These are phyloP conservation scores for Lepidurus couesii DNA, from an alignment of 1,140 invertebrate species.

Conservation along the genomic window DNA sequence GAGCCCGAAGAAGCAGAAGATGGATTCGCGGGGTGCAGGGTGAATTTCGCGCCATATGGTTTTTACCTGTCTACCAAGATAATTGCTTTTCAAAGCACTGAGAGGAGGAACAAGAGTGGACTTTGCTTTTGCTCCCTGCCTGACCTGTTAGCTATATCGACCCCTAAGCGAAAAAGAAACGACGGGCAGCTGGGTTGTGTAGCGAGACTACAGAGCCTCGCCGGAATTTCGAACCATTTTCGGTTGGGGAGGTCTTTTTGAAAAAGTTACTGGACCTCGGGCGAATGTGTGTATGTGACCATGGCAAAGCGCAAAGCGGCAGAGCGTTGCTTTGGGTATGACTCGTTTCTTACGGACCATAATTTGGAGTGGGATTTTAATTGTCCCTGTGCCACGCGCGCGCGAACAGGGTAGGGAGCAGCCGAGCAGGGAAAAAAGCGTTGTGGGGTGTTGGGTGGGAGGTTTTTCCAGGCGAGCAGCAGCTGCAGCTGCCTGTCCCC, in stretches of 20 bases:
- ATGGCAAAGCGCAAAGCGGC: background rate
- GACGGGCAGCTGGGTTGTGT: background rate
- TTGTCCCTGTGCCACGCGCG: slow-evolving; percentile 11
- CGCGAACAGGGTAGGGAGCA: background rate
- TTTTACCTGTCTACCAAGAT: slow-evolving; percentile 1
- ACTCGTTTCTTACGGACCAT: slow-evolving; percentile 18
- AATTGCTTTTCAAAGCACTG: background rate
- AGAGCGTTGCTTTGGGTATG: slow-evolving; percentile 14
- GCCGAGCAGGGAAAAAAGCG: background rate
- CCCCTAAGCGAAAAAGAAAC: background rate
- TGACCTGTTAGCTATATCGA: slow-evolving; percentile 13
- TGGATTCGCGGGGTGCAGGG: background rate
- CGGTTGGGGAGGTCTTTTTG: background rate
- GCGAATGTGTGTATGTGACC: background rate
- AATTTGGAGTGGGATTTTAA: slow-evolving; percentile 12
- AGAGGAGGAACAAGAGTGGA: background rate
- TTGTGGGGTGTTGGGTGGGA: background rate
- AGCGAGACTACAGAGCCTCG: background rate
- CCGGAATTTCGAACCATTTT: background rate
- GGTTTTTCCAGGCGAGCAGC: slow-evolving; percentile 17
- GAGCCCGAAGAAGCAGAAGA: background rate
- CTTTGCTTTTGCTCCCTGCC: background rate
- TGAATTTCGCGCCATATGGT: slow-evolving; percentile 11
- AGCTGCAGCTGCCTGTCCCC: slow-evolving; percentile 6
- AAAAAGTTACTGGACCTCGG: background rate